Evolutionary conservation across 2,888 invertebrate species (phyloP).

Genomic region (Blera fallax): DNA sequence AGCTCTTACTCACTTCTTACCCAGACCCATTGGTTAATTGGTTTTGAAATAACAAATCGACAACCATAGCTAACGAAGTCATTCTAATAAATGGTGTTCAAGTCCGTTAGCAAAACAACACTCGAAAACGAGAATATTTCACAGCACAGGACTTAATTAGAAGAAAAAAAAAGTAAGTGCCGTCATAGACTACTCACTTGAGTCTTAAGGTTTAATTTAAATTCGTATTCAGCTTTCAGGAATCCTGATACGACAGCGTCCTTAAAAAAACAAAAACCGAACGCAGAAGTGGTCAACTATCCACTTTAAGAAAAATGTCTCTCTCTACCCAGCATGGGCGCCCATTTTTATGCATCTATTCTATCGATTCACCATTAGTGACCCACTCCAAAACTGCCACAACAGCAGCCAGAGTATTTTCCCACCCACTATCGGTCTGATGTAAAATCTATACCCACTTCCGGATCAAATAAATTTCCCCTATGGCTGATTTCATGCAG

Average conservation of each 20-base stretch:
- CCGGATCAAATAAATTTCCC: constrained; percentile 9
- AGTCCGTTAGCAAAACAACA: no score
- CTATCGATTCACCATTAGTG: constrained; percentile 38
- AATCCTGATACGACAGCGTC: background rate
- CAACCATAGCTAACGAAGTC: no score
- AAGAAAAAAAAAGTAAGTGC: no score
- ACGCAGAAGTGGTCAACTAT: constrained; percentile 48
- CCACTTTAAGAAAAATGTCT: constrained; percentile 12
- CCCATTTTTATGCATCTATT: constrained; percentile 5
- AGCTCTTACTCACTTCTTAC: no score
- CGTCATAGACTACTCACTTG: constrained; percentile 18
- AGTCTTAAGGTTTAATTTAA: constrained; percentile 26
- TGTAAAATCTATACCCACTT: constrained; percentile 14
- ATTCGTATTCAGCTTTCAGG: background rate
- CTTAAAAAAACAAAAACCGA: constrained; percentile 2
- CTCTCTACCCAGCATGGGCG: background rate
- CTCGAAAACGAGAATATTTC: no score
- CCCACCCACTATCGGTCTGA: background rate
- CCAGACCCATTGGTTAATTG: no score
- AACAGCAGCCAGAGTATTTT: background rate
- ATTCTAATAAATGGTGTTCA: no score
- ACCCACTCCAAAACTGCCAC: constrained; percentile 49
- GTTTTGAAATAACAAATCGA: no score
- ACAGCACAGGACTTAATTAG: background rate
- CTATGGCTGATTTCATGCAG: constrained; percentile 27